These are phyloP conservation scores for Cotesia glomerata DNA, from an alignment of 1,140 invertebrate genomes.

Conservation along the genomic window DNA sequence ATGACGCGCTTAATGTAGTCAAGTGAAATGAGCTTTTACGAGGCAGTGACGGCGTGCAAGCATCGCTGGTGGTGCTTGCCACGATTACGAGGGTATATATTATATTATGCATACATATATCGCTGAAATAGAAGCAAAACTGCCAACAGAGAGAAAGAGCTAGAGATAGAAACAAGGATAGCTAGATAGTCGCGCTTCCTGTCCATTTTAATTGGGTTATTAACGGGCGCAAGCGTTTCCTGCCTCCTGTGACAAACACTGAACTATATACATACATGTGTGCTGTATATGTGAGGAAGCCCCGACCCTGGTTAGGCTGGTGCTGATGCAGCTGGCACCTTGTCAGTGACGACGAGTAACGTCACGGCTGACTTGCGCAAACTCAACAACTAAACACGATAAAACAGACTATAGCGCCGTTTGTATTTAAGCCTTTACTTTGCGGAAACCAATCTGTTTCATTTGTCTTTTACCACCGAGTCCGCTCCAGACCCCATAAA, in stretches of 20 bases:
- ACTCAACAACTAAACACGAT: neutral
- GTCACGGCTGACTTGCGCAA: slow-evolving; percentile 4
- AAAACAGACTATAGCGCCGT: neutral
- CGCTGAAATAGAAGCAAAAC: neutral
- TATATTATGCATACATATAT: neutral
- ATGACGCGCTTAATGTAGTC: slow-evolving; percentile 12
- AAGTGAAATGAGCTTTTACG: slow-evolving; percentile 18
- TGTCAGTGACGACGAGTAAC: slow-evolving; percentile 24
- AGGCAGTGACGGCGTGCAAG: neutral
- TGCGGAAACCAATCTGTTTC: slow-evolving; percentile 55
- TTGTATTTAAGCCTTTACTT: slow-evolving; percentile 20
- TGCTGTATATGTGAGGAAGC: neutral
- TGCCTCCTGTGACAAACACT: slow-evolving; percentile 48
- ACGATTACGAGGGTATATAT: neutral
- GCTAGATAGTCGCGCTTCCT: slow-evolving; percentile 36
- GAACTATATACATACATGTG: too few species aligned
- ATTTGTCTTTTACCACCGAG: slow-evolving; percentile 44
- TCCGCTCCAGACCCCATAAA: neutral
- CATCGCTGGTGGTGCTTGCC: slow-evolving; percentile 9
- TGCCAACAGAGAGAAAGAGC: neutral
- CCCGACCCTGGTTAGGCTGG: slow-evolving; percentile 36
- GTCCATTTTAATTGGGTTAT: slow-evolving; percentile 53
- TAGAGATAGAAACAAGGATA: slow-evolving; percentile 28
- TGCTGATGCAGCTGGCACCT: slow-evolving; percentile 42
- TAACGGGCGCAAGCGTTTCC: slow-evolving; percentile 50